A percentile compares a stretch with the other conserved stretches of the same genome.
These are phyloP conservation scores for Sapajus apella DNA, from an alignment of 2,113 vertebrate species.

Conservation along the genomic window DNA sequence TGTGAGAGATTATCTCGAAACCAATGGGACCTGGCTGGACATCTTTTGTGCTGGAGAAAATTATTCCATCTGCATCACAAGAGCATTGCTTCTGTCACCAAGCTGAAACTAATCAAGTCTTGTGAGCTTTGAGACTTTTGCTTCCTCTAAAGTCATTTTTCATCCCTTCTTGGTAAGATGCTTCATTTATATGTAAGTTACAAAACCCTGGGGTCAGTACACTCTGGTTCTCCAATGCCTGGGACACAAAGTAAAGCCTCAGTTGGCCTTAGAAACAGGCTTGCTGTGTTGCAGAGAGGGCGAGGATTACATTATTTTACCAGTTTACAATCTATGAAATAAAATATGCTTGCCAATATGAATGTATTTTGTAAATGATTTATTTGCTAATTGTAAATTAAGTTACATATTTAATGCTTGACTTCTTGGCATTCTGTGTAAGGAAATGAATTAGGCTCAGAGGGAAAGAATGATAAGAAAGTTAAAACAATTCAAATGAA, in stretches of 20 bases:
- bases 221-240: neutral
- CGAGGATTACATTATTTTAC: neutral
- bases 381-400: slow-evolving; percentile 1
- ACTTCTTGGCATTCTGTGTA: neutral
- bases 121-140: neutral
- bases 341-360: neutral
- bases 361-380: neutral
- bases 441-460: neutral
- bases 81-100: neutral
- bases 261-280: neutral
- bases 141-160: slow-evolving; percentile 37
- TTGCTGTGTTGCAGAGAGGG: neutral
- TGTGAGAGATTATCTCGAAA: neutral
- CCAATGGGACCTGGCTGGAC: neutral
- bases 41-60: neutral
- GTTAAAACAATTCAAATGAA: neutral
- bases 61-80: neutral
- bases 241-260: neutral
- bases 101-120: neutral
- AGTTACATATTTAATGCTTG: neutral
- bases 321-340: neutral
- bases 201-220: neutral
- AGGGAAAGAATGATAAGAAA: neutral
- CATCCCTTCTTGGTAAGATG: neutral
- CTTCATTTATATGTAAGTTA: neutral